Evolutionary conservation across 2,113 vertebrate species (phyloP).

Genomic region (Ptilonorhynchus violaceus): DNA sequence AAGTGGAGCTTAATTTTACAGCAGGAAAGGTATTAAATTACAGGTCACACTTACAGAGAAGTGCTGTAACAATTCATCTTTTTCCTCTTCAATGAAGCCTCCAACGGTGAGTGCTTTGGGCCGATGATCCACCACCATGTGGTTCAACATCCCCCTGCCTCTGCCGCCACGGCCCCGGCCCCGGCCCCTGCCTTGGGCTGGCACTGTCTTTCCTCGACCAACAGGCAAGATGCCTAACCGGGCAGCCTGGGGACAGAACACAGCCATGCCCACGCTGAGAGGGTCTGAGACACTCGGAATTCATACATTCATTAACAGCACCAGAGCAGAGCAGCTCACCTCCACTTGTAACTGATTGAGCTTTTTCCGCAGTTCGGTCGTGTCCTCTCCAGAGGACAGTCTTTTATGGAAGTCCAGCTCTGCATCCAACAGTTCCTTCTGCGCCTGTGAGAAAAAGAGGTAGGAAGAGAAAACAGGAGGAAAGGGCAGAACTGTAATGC

Average conservation of each 20-base stretch:
- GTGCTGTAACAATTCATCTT: slow-evolving; percentile 93
- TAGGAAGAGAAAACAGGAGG: not conserved
- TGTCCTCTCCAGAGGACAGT: slow-evolving; percentile 93
- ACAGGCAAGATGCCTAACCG: slow-evolving; percentile 86
- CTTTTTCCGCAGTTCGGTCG: slow-evolving; percentile 93
- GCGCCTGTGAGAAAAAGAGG: slow-evolving; percentile 75
- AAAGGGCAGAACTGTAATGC: not conserved
- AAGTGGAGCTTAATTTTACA: not conserved
- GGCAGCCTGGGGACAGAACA: slow-evolving; percentile 78
- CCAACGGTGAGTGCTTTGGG: slow-evolving; percentile 87
- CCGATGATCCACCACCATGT: slow-evolving; percentile 97
- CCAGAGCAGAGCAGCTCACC: slow-evolving; percentile 66
- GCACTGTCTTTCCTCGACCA: slow-evolving; percentile 81
- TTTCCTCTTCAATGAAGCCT: slow-evolving; percentile 90
- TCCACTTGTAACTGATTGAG: slow-evolving; percentile 92
- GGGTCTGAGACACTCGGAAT: rapidly evolving
- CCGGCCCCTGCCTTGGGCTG: slow-evolving; percentile 73
- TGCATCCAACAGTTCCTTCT: slow-evolving; percentile 93
- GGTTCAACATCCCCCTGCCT: slow-evolving; percentile 80
- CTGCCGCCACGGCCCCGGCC: slow-evolving; percentile 85
- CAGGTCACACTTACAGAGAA: slow-evolving; percentile 84
- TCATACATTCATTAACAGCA: rapidly evolving
- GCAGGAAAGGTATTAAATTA: not conserved
- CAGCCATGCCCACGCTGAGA: not conserved
- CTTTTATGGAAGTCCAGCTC: slow-evolving; percentile 96